Conservation (phyloP, 1,140 invertebrate species). For the Sipha flava region DNA sequence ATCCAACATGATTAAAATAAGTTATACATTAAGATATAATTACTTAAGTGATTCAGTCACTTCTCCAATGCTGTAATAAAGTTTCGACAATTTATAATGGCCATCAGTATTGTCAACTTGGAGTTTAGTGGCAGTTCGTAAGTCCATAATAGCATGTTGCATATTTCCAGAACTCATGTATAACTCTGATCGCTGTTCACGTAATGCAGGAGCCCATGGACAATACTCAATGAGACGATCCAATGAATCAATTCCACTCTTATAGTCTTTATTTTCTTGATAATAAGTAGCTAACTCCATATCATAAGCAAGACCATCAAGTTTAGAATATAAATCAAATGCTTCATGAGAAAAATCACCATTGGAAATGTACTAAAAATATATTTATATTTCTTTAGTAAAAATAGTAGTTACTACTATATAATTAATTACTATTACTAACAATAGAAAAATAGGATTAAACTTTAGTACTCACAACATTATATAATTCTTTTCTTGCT, state of each 20-base stretch:
- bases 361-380: slow-evolving; percentile 60
- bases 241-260: slow-evolving; percentile 60
- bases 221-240: slow-evolving; percentile 69
- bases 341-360: slow-evolving; percentile 63
- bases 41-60: slow-evolving; percentile 82
- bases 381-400: no score
- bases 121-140: slow-evolving; percentile 81
- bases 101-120: slow-evolving; percentile 84
- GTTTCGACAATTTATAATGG: slow-evolving; percentile 68
- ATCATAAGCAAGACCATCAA: slow-evolving; percentile 54
- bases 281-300: slow-evolving; percentile 59
- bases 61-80: slow-evolving; percentile 86
- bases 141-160: slow-evolving; percentile 80
- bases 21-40: slow-evolving; percentile 46
- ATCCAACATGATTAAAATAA: slow-evolving; percentile 33
- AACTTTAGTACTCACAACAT: slow-evolving; percentile 80
- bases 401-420: no score
- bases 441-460: background rate
- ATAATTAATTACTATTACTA: no score
- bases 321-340: slow-evolving; percentile 52
- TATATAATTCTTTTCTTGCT: slow-evolving; percentile 72
- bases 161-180: slow-evolving; percentile 72
- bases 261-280: slow-evolving; percentile 57
- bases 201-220: slow-evolving; percentile 76
- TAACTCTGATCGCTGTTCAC: slow-evolving; percentile 78